Conservation (phyloP, 2,113 vertebrate genomes). For the Clupea harengus region DNA sequence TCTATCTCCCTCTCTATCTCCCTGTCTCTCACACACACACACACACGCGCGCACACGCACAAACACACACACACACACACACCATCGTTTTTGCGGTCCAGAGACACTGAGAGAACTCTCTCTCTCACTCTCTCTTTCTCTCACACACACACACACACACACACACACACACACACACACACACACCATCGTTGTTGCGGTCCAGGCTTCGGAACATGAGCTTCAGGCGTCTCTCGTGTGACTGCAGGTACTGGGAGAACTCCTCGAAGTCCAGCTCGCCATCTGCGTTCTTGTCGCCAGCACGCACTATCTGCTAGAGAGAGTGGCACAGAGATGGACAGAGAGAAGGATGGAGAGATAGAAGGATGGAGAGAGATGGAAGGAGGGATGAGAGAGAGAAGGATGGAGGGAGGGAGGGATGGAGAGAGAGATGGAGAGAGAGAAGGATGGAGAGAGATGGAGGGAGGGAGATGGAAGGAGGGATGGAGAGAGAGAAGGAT, state of each 20-base stretch:
- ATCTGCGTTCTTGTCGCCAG: constrained; percentile 71
- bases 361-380: neutral
- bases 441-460: neutral
- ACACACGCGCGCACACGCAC: no score
- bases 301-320: constrained; percentile 69
- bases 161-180: constrained; percentile 4
- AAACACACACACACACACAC: no score
- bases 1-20: no score
- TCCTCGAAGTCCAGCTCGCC: constrained; percentile 82
- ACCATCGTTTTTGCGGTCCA: no score
- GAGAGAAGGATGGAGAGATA: neutral
- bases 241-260: constrained; percentile 76
- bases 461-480: constrained; percentile 27
- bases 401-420: neutral
- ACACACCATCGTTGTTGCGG: constrained; percentile 82
- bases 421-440: neutral
- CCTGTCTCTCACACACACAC: no score
- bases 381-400: neutral
- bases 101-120: no score
- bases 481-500: neutral
- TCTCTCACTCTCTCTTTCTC: no score
- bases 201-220: constrained; percentile 84
- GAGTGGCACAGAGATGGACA: constrained; percentile 16
- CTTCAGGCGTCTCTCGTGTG: constrained; percentile 79
- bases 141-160: no score